Conservation (phyloP, 2,888 invertebrate species). For the Brachyptera risi region DNA sequence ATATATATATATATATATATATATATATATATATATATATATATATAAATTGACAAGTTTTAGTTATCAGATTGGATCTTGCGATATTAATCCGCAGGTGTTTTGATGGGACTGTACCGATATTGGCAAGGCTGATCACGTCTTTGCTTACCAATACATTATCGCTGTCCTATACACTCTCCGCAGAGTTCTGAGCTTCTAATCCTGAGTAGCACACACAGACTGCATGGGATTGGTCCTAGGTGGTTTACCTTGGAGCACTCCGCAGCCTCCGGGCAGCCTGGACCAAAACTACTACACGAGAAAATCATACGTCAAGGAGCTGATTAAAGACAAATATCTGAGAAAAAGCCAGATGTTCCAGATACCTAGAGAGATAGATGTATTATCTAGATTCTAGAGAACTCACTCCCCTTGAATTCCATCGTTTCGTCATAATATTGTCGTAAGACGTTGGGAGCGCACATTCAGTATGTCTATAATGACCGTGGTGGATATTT, state of each 20-base stretch:
- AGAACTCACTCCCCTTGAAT: conserved; percentile 6
- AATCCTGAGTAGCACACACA: too few species aligned
- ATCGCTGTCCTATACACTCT: neutral
- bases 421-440: neutral
- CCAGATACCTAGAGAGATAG: neutral
- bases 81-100: too few species aligned
- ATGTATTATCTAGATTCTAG: too few species aligned
- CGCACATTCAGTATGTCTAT: too few species aligned
- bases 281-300: neutral
- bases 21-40: too few species aligned
- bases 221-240: conserved; percentile 7
- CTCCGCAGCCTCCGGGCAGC: neutral
- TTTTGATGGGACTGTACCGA: conserved; percentile 3
- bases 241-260: conserved; percentile 1
- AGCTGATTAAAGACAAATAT: conserved; percentile 7
- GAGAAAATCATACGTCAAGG: neutral
- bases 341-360: conserved; percentile 14
- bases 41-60: too few species aligned
- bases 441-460: too few species aligned
- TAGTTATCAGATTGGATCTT: too few species aligned
- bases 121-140: conserved; percentile 13
- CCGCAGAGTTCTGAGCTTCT: neutral
- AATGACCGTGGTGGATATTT: too few species aligned
- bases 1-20: too few species aligned
- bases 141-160: conserved; percentile 10